Evolutionary conservation across 2,888 invertebrate species (phyloP), one percentile per base, ranked within the genome.

Genomic region (Mamestra brassicae): DNA sequence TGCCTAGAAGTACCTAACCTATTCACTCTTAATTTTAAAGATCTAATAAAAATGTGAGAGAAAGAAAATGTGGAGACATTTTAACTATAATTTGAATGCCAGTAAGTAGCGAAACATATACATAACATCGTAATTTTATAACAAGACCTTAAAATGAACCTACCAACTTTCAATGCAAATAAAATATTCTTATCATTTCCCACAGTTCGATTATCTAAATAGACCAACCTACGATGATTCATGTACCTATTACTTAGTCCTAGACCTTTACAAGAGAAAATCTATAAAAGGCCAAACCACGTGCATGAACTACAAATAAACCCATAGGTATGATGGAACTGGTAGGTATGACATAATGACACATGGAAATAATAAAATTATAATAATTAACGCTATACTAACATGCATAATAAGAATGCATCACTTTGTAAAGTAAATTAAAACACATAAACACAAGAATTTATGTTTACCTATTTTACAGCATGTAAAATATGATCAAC

Each of bases 291-390:
- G 15, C 13, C 42, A 15, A 8, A 38, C 5, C 15, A 10, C 36
- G n/a, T 55, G 54, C 10, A 55, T 61, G 15, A 47, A 55, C 61
- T 61, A 61, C 47, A 42, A 69, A 50, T n/a, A 10, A 67, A 78
- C 15, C 54, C 10, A 34, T 34, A 1, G 26, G 26, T 26, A 69
- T 75, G n/a, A 68, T 60, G 45, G 6, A 6, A 6, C 2, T 26
- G 10, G 15, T 68, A 36, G 3, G n/a, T n/a, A 36, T 0, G 17
- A 45, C 45, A 50, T 13, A 77, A 57, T 54, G 15, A 15, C 26
- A 26, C 26, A 36, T 77, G 8, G 45, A 54, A 47, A 11, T 69
- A 47, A 26, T 26, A 26, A 26, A 26, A 60, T 60, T 77, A 74
- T 45, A 58, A 67, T 67, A 67, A 50, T 57, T 42, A 65, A 58